Evolutionary conservation across 2,113 vertebrate species (phyloP), one percentile per base, ranked within the genome.

Genomic region (Melanotaenia duboulayi): DNA sequence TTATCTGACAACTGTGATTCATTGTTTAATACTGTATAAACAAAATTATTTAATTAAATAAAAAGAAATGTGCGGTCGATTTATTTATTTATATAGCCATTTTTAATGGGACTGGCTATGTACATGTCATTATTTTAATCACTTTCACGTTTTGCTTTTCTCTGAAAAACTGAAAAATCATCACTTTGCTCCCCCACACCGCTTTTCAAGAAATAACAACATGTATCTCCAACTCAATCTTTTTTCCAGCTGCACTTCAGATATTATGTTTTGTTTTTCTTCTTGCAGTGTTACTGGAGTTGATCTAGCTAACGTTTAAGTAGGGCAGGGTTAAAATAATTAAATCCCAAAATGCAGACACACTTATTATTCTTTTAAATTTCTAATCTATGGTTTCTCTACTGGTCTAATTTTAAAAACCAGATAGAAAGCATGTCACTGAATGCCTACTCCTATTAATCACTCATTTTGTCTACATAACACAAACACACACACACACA

Each of bases 371-470:
- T 13, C 32, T 64, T 71, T 78, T 78, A 74, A 79, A 67, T 72
- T 72, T 57, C 78, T 37, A 51, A 51, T 67, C 52, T 56, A 40
- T 65, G 69, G 74, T 44, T 61, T 37, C 65, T 74, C 56, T 70
- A 51, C 54, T 49, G 65, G 55, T 76, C 71, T 71, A 77, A 80
- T 87, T 84, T 78, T 70, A 64, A 50, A 58, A 82, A 71, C 54
- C 72, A 72, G 77, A 25, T 72, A 70, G 68, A 83, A 14, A 51
- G 61, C 23, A 40, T 22, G n/a, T 19, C 0, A 42, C 75, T 84
- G 78, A 71, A 81, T 80, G 59, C 55, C 73, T 72, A 13, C 71
- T 65, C 60, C 19, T 58, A 76, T 80, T 82, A 71, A 87, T 71
- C 70, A 74, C 71, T 12, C 10, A 37, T 25, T 60, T 20, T 55